Percentiles rank a stretch among this genome's conserved stretches.
phyloP scores from a whole-genome alignment of 1,140 invertebrate species.

The Polyergus mexicanus region DNA sequence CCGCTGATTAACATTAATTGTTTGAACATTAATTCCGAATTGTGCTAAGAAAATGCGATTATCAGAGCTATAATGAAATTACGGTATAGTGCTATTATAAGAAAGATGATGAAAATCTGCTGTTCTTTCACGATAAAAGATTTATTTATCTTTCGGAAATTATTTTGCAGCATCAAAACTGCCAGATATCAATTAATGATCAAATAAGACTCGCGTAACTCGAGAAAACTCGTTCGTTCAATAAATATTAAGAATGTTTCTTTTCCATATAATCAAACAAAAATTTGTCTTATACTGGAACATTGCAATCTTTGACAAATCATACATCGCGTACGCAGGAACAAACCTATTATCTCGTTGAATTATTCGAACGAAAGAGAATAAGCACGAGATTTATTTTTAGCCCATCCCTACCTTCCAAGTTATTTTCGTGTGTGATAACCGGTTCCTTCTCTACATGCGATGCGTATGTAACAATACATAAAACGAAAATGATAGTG shows the following conservation, averaged over 20 bases:
- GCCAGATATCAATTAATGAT: no score
- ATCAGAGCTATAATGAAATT: not conserved
- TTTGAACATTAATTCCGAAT: not conserved
- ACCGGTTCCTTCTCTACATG: conserved; percentile 39
- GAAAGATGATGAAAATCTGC: no score
- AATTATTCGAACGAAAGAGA: not conserved
- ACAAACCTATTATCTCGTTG: no score
- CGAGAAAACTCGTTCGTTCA: no score
- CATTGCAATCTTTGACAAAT: not conserved
- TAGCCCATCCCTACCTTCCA: not conserved
- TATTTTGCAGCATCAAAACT: no score
- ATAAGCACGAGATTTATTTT: conserved; percentile 49
- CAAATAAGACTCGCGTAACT: no score
- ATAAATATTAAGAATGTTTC: no score
- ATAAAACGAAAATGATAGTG: not conserved
- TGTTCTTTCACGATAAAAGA: no score
- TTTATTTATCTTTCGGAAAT: no score
- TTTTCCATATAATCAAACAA: no score
- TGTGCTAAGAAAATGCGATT: not conserved
- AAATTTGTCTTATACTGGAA: no score
- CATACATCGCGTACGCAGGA: not conserved
- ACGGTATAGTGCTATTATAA: no score
- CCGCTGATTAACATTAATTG: conserved; percentile 29
- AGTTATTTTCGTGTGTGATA: conserved; percentile 53
- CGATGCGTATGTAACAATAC: not conserved